Conservation (phyloP, 2,113 vertebrate species). For the Gorsachius goisagi region DNA sequence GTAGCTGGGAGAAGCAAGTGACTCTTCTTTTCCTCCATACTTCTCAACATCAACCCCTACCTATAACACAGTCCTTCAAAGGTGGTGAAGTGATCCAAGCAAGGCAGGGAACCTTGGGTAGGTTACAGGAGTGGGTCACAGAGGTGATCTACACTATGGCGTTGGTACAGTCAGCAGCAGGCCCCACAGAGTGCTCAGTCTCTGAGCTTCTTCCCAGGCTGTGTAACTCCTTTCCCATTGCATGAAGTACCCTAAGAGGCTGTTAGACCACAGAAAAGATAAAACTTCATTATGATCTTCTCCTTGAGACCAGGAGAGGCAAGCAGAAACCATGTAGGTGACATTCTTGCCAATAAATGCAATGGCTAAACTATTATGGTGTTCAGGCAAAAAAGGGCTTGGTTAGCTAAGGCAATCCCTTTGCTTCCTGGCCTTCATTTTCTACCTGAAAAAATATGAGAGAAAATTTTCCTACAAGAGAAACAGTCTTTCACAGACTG, state of each 20-base stretch:
- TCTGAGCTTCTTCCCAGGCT: background rate
- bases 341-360: background rate
- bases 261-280: background rate
- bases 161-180: background rate
- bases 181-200: background rate
- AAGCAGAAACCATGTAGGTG: background rate
- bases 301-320: background rate
- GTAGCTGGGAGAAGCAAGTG: background rate
- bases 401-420: background rate
- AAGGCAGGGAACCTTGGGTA: background rate
- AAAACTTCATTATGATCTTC: background rate
- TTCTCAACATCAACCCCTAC: background rate
- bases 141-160: background rate
- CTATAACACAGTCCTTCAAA: background rate
- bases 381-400: background rate
- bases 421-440: background rate
- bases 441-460: background rate
- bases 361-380: background rate
- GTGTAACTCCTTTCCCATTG: too few relatives aligned
- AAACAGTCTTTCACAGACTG: background rate
- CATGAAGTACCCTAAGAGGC: background rate
- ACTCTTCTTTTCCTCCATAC: background rate
- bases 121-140: background rate
- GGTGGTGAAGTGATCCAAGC: background rate
- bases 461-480: background rate